Conservation (phyloP, 2,797 vertebrate species). For the Pterois miles region DNA sequence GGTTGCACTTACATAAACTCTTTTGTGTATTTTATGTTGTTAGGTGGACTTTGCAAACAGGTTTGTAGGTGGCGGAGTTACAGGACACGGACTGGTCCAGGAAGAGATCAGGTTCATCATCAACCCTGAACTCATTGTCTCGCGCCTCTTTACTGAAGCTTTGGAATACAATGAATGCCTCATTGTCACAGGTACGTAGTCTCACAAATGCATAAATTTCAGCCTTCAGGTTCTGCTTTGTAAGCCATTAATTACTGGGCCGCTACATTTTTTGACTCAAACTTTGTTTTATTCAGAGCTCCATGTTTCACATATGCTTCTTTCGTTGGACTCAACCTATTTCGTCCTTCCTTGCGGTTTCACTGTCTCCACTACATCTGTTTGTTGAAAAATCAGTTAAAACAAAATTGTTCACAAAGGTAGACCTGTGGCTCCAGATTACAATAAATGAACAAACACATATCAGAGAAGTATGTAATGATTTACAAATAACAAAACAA, state of each 20-base stretch:
- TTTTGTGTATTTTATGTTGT: background rate
- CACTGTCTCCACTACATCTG: background rate
- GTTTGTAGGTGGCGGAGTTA: constrained; percentile 95
- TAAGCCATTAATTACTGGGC: background rate
- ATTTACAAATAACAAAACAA: background rate
- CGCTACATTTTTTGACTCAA: background rate
- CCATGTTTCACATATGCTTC: background rate
- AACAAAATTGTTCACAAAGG: background rate
- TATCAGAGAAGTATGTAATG: background rate
- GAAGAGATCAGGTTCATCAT: constrained; percentile 99
- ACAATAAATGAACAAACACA: background rate
- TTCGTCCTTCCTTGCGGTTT: background rate
- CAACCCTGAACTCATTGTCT: constrained; percentile 95
- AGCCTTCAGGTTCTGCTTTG: background rate
- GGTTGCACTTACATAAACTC: background rate
- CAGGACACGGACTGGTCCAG: constrained; percentile 93
- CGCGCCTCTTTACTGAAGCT: constrained; percentile 96
- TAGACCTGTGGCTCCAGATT: background rate
- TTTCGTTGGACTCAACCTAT: background rate
- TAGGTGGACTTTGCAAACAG: constrained; percentile 99
- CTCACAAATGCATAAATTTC: background rate
- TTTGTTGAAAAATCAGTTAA: background rate
- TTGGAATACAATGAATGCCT: constrained; percentile 96
- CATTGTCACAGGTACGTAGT: constrained; percentile 91
- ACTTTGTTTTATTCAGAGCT: background rate